A percentile compares a stretch with the other conserved stretches of the same genome.
phyloP scores from a whole-genome alignment of 2,113 vertebrate genomes.

The Phrynosoma platyrhinos region DNA sequence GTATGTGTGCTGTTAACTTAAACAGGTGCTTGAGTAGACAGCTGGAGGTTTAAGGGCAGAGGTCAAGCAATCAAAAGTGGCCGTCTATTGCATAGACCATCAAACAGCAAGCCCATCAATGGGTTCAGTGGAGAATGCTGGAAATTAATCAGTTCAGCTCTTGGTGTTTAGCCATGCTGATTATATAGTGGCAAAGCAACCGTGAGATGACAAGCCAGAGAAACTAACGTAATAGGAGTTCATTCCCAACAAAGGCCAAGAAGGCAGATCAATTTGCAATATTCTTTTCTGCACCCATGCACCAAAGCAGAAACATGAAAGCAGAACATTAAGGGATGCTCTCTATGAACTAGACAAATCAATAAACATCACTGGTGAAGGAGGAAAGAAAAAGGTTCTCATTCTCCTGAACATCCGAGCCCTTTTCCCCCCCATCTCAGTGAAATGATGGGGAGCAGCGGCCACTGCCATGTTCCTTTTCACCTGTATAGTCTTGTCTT shows the following conservation, averaged over 20 bases:
- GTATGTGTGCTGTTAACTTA: slow-evolving; percentile 70
- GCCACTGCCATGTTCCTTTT: slow-evolving; percentile 76
- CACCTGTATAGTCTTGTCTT: slow-evolving; percentile 76
- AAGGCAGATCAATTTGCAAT: slow-evolving; percentile 97
- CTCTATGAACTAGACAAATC: slow-evolving; percentile 92
- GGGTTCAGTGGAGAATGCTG: slow-evolving; percentile 80
- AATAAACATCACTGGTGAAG: slow-evolving; percentile 91
- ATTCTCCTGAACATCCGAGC: slow-evolving; percentile 75
- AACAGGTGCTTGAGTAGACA: slow-evolving; percentile 77
- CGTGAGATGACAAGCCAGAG: slow-evolving; percentile 76
- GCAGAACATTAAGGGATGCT: slow-evolving; percentile 90
- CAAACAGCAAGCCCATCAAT: slow-evolving; percentile 89
- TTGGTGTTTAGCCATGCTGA: slow-evolving; percentile 87
- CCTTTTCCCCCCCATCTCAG: slow-evolving; percentile 62
- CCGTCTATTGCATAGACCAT: slow-evolving; percentile 90
- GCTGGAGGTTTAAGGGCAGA: slow-evolving; percentile 72
- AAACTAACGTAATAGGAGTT: slow-evolving; percentile 84
- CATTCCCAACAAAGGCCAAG: slow-evolving; percentile 83
- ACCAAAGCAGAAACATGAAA: slow-evolving; percentile 96
- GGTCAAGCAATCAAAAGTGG: slow-evolving; percentile 92
- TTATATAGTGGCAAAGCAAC: slow-evolving; percentile 78
- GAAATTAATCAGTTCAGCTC: slow-evolving; percentile 87
- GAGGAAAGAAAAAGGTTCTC: slow-evolving; percentile 74
- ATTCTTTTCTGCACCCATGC: slow-evolving; percentile 85
- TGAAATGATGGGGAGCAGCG: slow-evolving; percentile 71